These are phyloP conservation scores for Amyelois transitella DNA, from an alignment of 1,140 invertebrate genomes.

Conservation along the genomic window DNA sequence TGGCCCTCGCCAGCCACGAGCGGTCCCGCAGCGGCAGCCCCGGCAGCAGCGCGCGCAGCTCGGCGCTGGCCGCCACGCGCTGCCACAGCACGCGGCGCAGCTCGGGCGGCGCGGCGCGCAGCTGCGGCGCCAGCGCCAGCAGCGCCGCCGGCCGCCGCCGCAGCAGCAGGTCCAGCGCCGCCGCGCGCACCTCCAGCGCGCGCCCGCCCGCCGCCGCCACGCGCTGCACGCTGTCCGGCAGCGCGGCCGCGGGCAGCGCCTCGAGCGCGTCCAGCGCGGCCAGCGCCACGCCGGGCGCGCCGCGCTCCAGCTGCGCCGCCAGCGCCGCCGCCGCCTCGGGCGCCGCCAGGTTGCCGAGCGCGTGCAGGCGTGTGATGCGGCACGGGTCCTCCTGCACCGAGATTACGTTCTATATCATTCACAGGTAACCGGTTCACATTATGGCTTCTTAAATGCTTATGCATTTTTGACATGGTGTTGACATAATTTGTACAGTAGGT, in stretches of 20 bases:
- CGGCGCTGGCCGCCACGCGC: constrained; percentile 25
- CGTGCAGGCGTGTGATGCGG: constrained; percentile 17
- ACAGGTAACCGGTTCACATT: too few species aligned
- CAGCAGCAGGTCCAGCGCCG: constrained; percentile 35
- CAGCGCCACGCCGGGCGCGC: neutral
- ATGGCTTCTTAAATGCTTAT: too few species aligned
- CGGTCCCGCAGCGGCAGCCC: constrained; percentile 7
- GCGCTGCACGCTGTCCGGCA: constrained; percentile 18
- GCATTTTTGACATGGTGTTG: too few species aligned
- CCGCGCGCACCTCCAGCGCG: constrained; percentile 31
- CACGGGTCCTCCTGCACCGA: constrained; percentile 28
- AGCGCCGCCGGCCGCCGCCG: constrained; percentile 13
- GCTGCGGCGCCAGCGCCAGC: constrained; percentile 9
- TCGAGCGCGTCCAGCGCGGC: constrained; percentile 8
- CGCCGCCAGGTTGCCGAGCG: constrained; percentile 38
- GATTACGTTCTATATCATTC: too few species aligned
- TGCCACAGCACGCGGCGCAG: constrained; percentile 37
- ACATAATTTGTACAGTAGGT: too few species aligned
- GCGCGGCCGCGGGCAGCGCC: constrained; percentile 8
- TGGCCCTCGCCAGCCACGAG: constrained; percentile 26
- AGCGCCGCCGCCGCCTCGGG: constrained; percentile 27
- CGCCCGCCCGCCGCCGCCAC: constrained; percentile 5
- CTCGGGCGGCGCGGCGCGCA: constrained; percentile 15
- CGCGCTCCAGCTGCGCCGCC: constrained; percentile 24
- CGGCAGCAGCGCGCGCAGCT: constrained; percentile 7